Percentiles rank a stretch among this genome's conserved stretches.
Evolutionary conservation across 2,888 invertebrate genomes (phyloP).

Genomic region (Himalopsyche kuldschensis): DNA sequence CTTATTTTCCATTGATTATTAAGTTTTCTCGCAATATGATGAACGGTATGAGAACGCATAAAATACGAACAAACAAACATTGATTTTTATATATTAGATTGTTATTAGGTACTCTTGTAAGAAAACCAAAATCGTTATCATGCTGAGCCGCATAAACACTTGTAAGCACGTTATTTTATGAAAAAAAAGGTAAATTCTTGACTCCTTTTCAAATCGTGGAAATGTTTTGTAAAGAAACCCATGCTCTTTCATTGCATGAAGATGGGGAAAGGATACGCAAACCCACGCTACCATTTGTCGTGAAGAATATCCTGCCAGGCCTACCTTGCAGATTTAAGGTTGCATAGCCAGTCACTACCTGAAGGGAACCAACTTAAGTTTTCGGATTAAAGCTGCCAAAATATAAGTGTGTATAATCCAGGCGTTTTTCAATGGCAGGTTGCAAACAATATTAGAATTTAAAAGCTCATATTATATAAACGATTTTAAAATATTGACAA

Average conservation of each 20-base stretch:
- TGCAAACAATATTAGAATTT: no score
- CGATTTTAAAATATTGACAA: no score
- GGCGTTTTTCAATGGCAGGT: neutral
- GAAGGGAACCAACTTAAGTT: neutral
- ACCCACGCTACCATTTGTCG: neutral
- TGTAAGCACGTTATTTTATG: neutral
- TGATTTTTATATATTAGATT: no score
- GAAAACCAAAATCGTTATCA: neutral
- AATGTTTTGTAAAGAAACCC: neutral
- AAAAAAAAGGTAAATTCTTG: neutral
- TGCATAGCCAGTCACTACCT: neutral
- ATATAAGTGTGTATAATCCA: neutral
- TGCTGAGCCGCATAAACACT: neutral
- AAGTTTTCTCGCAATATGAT: no score
- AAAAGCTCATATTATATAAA: no score
- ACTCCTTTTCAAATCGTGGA: neutral
- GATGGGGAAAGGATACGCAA: neutral
- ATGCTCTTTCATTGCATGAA: neutral
- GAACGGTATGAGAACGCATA: no score
- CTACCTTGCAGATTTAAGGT: neutral
- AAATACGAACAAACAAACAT: no score
- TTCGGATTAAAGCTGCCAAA: neutral
- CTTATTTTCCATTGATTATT: no score
- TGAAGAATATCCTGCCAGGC: neutral
- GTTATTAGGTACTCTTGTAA: neutral